phyloP scores from a whole-genome alignment of 2,888 invertebrate genomes.

The Heterodera filipjevi region DNA sequence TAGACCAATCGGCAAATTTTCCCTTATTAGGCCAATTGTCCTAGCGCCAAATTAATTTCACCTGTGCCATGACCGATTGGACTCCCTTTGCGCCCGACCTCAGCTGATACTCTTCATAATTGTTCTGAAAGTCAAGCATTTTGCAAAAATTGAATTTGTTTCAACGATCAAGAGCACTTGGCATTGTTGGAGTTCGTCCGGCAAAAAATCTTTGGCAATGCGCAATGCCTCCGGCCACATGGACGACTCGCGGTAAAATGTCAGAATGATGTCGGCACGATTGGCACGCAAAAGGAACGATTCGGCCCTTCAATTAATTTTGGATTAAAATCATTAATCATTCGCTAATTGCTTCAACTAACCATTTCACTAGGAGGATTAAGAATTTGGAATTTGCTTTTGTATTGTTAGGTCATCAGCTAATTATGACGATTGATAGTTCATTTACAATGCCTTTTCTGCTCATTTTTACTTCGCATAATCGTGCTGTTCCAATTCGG shows the following conservation, averaged over 20 bases:
- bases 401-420: too few relatives aligned
- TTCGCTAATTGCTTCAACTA: too few relatives aligned
- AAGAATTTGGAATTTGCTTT: too few relatives aligned
- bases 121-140: too few relatives aligned
- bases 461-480: conserved; percentile 12
- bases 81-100: conserved; percentile 65
- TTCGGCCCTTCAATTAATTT: conserved; percentile 72
- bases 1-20: too few relatives aligned
- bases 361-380: too few relatives aligned
- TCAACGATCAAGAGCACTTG: conserved; percentile 72
- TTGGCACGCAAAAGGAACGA: conserved; percentile 87
- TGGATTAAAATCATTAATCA: too few relatives aligned
- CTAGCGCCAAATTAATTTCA: neutral
- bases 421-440: too few relatives aligned
- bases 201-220: conserved; percentile 90
- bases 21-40: too few relatives aligned
- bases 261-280: conserved; percentile 85
- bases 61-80: conserved; percentile 55
- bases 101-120: conserved; percentile 71
- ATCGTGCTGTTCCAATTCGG: conserved; percentile 71
- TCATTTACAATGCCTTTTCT: conserved; percentile 1
- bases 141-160: conserved; percentile 71
- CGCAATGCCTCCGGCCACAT: conserved; percentile 94
- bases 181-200: conserved; percentile 73
- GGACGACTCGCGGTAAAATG: conserved; percentile 81